Evolutionary conservation across 2,797 vertebrate species (phyloP).

Genomic region (Urosaurus nigricauda): DNA sequence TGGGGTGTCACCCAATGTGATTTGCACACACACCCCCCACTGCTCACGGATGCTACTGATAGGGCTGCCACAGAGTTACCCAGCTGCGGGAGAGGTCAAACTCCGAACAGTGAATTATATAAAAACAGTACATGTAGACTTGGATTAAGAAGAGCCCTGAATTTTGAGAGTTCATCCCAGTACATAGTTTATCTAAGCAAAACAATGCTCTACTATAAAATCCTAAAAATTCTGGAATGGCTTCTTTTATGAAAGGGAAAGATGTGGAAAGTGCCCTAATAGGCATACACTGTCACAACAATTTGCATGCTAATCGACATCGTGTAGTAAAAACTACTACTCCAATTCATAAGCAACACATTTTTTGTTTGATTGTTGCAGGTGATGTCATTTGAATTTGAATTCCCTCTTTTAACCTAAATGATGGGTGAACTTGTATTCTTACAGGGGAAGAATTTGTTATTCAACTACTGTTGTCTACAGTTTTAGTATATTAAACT

Average conservation of each 20-base stretch:
- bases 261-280: not conserved
- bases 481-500: conserved; percentile 3
- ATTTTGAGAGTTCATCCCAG: not conserved
- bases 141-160: not conserved
- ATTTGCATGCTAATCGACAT: not conserved
- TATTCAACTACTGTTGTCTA: not conserved
- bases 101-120: not conserved
- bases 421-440: not conserved
- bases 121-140: not conserved
- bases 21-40: too few relatives aligned
- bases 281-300: not conserved
- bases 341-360: not conserved
- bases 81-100: not conserved
- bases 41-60: too few relatives aligned
- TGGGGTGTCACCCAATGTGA: too few relatives aligned
- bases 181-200: not conserved
- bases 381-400: conserved; percentile 4
- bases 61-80: not conserved
- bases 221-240: not conserved
- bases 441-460: not conserved
- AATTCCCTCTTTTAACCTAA: not conserved
- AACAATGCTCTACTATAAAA: not conserved
- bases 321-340: not conserved
- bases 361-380: not conserved
- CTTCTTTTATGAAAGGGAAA: not conserved